Percentiles rank a stretch among this genome's conserved stretches.
phyloP scores from a whole-genome alignment of 1,140 invertebrate genomes.

The Drosophila pseudoobscura region DNA sequence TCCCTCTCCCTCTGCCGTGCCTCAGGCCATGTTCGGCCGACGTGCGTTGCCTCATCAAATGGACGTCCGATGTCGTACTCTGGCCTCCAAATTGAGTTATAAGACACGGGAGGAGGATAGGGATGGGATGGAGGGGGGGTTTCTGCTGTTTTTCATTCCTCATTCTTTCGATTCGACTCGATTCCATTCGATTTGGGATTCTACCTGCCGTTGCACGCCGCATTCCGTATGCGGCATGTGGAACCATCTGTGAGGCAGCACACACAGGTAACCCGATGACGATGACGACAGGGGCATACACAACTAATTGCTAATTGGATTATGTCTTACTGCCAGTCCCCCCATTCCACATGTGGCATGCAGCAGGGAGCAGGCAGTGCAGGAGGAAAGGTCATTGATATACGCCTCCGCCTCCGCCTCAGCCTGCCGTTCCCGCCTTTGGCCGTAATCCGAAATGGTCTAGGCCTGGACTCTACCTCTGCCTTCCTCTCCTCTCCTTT shows the following conservation, averaged over 20 bases:
- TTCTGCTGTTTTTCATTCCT: no score
- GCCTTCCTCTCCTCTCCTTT: no score
- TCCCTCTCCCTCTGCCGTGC: not conserved
- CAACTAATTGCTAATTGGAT: conserved; percentile 81
- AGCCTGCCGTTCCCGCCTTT: conserved; percentile 42
- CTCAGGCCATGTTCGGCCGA: conserved; percentile 1
- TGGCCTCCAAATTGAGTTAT: conserved; percentile 70
- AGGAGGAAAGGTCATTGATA: conserved; percentile 75
- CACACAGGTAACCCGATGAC: conserved; percentile 66
- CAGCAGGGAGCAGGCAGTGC: conserved; percentile 32
- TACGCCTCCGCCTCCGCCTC: conserved; percentile 20
- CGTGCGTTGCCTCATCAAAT: conserved; percentile 47
- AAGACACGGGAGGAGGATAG: conserved; percentile 18
- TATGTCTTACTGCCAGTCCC: conserved; percentile 59
- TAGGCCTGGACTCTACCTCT: conserved; percentile 6
- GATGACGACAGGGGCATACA: conserved; percentile 51
- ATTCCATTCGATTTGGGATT: no score
- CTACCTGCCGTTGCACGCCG: conserved; percentile 22
- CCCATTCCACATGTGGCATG: not conserved
- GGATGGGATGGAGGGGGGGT: no score
- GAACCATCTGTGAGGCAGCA: conserved; percentile 53
- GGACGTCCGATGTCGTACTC: conserved; percentile 19
- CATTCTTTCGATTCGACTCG: no score
- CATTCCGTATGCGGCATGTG: conserved; percentile 32
- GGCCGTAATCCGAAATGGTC: conserved; percentile 65